phyloP scores from a whole-genome alignment of 2,888 invertebrate species.

The Leptinotarsa rubiginosa region DNA sequence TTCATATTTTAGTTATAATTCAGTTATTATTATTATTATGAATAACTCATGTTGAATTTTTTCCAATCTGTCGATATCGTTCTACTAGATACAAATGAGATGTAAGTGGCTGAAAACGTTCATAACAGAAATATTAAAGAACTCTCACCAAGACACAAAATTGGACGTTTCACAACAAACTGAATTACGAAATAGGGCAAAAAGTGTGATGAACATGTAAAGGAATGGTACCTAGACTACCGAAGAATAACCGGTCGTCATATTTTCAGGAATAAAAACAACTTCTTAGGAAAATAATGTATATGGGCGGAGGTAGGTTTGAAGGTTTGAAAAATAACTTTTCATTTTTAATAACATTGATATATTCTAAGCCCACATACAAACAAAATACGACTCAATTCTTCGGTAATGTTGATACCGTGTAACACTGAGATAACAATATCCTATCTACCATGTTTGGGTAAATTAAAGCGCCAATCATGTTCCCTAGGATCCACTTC shows the following conservation, averaged over 20 bases:
- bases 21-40: neutral
- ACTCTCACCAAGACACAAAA: neutral
- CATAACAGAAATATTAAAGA: neutral
- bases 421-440: slow-evolving; percentile 51
- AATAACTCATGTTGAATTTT: neutral
- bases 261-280: neutral
- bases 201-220: slow-evolving; percentile 37
- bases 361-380: too few species aligned
- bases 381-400: neutral
- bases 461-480: slow-evolving; percentile 70
- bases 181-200: slow-evolving; percentile 27
- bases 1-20: neutral
- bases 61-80: slow-evolving; percentile 1
- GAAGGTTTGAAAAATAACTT: too few species aligned
- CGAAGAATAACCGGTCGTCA: slow-evolving; percentile 33
- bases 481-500: slow-evolving; percentile 70
- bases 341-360: too few species aligned
- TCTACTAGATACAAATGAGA: slow-evolving; percentile 5
- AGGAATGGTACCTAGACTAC: slow-evolving; percentile 29
- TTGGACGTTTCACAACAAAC: slow-evolving; percentile 31
- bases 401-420: slow-evolving; percentile 43
- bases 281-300: too few species aligned
- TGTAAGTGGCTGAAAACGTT: slow-evolving; percentile 1
- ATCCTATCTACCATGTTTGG: slow-evolving; percentile 65
- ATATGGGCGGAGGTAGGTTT: too few species aligned